These are phyloP conservation scores for Sogatella furcifera DNA, from an alignment of 1,140 invertebrate genomes.

Conservation along the genomic window DNA sequence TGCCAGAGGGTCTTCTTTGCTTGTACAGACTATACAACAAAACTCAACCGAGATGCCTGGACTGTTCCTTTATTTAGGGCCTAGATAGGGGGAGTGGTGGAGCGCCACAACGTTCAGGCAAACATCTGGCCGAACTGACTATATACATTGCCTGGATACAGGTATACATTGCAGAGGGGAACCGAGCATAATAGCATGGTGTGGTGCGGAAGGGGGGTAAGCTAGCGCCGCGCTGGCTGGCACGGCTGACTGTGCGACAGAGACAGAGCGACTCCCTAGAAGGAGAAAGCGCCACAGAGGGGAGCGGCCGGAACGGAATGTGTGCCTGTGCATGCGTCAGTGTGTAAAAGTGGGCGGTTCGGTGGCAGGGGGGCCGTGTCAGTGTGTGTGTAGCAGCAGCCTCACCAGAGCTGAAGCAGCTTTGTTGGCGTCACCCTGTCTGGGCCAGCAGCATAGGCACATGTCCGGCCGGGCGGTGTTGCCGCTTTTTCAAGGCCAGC, in stretches of 20 bases:
- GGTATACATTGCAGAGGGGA: neutral
- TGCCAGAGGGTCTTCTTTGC: too few relatives aligned
- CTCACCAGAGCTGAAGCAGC: too few relatives aligned
- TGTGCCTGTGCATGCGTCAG: neutral
- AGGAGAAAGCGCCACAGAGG: conserved; percentile 16
- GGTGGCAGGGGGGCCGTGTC: conserved; percentile 8
- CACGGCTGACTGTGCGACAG: too few relatives aligned
- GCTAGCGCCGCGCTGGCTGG: too few relatives aligned
- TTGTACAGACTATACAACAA: too few relatives aligned
- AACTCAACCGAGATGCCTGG: too few relatives aligned
- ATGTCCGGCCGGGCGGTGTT: conserved; percentile 38
- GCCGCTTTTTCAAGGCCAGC: conserved; percentile 41
- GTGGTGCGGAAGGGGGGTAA: too few relatives aligned
- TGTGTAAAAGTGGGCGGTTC: neutral
- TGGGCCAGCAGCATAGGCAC: conserved; percentile 52
- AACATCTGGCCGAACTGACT: neutral
- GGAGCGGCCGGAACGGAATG: neutral
- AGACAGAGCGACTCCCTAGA: neutral
- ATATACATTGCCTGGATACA: too few relatives aligned
- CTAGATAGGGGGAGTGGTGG: neutral
- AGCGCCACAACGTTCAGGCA: neutral
- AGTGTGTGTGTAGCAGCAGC: conserved; percentile 10
- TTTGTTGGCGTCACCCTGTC: conserved; percentile 55
- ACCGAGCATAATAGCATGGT: neutral
- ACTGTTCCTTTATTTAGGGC: neutral